These are phyloP conservation scores for Chauna torquata DNA, from an alignment of 2,113 vertebrate species.

Conservation along the genomic window DNA sequence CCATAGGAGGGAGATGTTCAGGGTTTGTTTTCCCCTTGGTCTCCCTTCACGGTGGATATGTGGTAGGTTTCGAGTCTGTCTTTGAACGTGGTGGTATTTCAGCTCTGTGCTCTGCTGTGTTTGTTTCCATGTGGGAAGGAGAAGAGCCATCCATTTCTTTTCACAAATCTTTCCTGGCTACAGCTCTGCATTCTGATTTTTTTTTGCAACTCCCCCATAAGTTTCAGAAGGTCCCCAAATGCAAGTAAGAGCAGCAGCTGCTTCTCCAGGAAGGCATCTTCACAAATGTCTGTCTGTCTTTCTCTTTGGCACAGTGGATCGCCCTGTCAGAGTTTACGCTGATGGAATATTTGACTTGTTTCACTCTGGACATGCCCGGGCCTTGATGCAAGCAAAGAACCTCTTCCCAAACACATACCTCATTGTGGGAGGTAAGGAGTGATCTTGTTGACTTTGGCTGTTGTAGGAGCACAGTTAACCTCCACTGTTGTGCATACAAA, in stretches of 20 bases:
- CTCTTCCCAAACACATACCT: constrained; percentile 98
- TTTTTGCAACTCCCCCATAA: neutral
- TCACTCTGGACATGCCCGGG: constrained; percentile 96
- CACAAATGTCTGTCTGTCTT: neutral
- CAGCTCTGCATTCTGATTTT: neutral
- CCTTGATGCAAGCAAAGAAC: constrained; percentile 97
- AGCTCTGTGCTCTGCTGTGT: neutral
- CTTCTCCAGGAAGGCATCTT: neutral
- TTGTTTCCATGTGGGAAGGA: neutral
- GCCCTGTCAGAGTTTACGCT: constrained; percentile 94
- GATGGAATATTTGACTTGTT: constrained; percentile 99
- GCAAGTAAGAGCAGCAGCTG: neutral
- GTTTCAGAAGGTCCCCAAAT: neutral
- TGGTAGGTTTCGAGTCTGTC: neutral
- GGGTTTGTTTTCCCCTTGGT: neutral
- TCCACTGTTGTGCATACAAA: neutral
- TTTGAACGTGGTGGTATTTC: neutral
- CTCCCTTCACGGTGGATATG: neutral
- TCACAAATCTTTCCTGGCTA: neutral
- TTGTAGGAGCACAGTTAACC: neutral
- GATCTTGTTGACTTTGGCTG: constrained; percentile 17
- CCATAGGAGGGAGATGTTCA: neutral
- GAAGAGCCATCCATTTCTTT: neutral
- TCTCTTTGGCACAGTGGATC: constrained; percentile 78
- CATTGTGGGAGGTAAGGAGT: constrained; percentile 92